These are phyloP conservation scores for Zeugodacus cucurbitae DNA, from an alignment of 1,140 invertebrate genomes.

Conservation along the genomic window DNA sequence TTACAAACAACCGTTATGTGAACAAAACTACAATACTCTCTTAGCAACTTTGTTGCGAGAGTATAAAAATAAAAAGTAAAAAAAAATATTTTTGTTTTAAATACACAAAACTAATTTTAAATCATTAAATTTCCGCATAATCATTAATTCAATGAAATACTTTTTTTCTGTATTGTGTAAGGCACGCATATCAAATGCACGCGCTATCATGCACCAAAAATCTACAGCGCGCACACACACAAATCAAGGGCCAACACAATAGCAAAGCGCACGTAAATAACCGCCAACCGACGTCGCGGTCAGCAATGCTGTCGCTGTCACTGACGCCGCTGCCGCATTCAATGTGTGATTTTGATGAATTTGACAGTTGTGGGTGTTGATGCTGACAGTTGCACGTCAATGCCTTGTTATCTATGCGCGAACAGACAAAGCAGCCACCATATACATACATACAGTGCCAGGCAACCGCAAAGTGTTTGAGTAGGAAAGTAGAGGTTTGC, in stretches of 20 bases:
- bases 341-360: constrained; percentile 38
- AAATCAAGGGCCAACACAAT: background rate
- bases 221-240: background rate
- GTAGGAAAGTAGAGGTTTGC: background rate
- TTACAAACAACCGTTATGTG: too few relatives aligned
- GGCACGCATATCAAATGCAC: too few relatives aligned
- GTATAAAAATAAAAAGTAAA: too few relatives aligned
- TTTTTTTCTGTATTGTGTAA: background rate
- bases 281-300: background rate
- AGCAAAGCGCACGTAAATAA: background rate
- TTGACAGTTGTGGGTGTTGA: constrained; percentile 38
- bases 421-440: constrained; percentile 1
- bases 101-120: too few relatives aligned
- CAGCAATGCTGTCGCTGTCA: background rate
- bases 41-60: too few relatives aligned
- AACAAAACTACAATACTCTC: too few relatives aligned
- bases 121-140: too few relatives aligned
- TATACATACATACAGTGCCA: too few relatives aligned
- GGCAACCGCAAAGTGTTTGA: background rate
- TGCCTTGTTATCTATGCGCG: constrained; percentile 28
- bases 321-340: background rate
- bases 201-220: background rate
- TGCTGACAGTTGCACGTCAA: constrained; percentile 37
- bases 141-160: background rate
- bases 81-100: too few relatives aligned